Evolutionary conservation across 1,140 invertebrate species (phyloP).

Genomic region (Aphis craccivora): DNA sequence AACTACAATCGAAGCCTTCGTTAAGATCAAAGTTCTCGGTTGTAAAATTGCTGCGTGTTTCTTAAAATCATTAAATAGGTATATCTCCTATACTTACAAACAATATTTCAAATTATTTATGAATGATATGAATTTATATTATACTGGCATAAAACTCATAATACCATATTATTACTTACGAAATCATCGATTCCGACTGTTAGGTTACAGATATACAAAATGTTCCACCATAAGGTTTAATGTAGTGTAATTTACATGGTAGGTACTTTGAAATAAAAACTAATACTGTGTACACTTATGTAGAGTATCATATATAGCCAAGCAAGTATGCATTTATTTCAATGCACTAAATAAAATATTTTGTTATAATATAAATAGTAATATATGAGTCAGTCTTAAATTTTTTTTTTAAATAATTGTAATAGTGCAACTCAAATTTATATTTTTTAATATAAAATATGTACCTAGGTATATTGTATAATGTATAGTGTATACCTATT

Average conservation of each 20-base stretch:
- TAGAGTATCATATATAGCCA: background rate
- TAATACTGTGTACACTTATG: background rate
- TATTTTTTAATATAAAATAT: background rate
- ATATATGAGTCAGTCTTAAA: background rate
- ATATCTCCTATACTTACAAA: too few species aligned
- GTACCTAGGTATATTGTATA: background rate
- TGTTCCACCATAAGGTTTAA: background rate
- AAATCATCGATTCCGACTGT: too few species aligned
- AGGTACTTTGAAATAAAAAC: background rate
- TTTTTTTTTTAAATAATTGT: background rate
- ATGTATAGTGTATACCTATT: too few species aligned
- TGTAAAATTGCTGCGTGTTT: too few species aligned
- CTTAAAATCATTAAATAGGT: too few species aligned
- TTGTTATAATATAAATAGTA: background rate
- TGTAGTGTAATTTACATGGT: background rate
- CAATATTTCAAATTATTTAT: too few species aligned
- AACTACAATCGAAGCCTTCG: too few species aligned
- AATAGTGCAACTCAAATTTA: background rate
- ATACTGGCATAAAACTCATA: too few species aligned
- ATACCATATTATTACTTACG: too few species aligned
- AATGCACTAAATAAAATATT: background rate
- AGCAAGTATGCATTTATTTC: background rate
- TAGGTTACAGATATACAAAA: background rate
- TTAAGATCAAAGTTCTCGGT: too few species aligned
- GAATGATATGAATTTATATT: too few species aligned